Percentiles rank a stretch among this genome's conserved stretches.
Conservation (phyloP, 2,797 vertebrate species). For the Cyclopterus lumpus region DNA sequence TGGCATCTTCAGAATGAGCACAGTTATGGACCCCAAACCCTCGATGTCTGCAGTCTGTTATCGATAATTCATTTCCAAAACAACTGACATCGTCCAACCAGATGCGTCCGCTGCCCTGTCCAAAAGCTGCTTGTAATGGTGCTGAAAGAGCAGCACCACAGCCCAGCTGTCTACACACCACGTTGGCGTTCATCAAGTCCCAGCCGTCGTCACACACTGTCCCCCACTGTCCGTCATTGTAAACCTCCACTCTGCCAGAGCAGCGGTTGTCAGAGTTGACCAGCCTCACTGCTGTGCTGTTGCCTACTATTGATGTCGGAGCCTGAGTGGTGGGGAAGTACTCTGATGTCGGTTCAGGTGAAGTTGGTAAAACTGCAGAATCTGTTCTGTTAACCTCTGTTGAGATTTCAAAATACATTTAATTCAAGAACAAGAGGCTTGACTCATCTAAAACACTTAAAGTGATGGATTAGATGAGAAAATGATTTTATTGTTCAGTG, state of each 20-base stretch:
- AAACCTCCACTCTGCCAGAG: constrained; percentile 70
- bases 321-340: neutral
- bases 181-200: constrained; percentile 44
- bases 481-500: too few relatives aligned
- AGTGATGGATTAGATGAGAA: neutral
- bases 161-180: constrained; percentile 69
- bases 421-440: neutral
- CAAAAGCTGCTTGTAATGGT: constrained; percentile 30
- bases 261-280: constrained; percentile 47
- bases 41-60: constrained; percentile 43
- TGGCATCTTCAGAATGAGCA: constrained; percentile 48
- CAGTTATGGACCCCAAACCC: constrained; percentile 42
- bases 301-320: neutral
- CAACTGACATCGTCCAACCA: constrained; percentile 69
- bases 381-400: constrained; percentile 10
- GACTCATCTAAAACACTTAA: neutral
- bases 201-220: constrained; percentile 68
- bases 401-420: neutral
- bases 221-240: constrained; percentile 52
- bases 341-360: neutral
- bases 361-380: neutral
- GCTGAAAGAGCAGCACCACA: constrained; percentile 59
- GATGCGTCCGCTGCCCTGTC: constrained; percentile 63
- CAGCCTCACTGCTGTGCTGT: constrained; percentile 47
- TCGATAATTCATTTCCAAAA: constrained; percentile 38